Conservation (phyloP, 2,888 invertebrate species). For the Heliconius cydno region DNA sequence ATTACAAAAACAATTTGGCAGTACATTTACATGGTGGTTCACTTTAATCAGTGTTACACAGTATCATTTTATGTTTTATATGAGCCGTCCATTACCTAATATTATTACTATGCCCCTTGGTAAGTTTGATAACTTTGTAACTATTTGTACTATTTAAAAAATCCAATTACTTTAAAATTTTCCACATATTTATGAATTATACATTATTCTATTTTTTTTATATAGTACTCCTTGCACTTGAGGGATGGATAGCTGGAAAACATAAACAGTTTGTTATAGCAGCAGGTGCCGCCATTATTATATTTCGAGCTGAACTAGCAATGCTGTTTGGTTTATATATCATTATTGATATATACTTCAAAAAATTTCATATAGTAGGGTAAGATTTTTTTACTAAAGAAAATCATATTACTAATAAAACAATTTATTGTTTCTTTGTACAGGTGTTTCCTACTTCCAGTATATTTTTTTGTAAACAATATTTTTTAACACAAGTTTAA, state of each 20-base stretch:
- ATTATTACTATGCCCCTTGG: conserved; percentile 96
- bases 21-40: conserved; percentile 91
- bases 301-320: conserved; percentile 95
- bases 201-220: background rate
- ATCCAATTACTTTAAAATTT: background rate
- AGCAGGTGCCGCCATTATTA: conserved; percentile 93
- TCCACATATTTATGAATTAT: background rate
- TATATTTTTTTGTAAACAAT: background rate
- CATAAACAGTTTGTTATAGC: conserved; percentile 89
- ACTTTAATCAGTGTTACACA: conserved; percentile 93
- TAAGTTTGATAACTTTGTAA: conserved; percentile 71
- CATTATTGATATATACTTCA: conserved; percentile 89
- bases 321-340: conserved; percentile 94
- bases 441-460: background rate
- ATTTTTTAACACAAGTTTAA: conserved; percentile 7
- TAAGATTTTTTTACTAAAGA: conserved; percentile 53
- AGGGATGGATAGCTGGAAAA: conserved; percentile 92
- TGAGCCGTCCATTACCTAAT: conserved; percentile 97
- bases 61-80: conserved; percentile 99
- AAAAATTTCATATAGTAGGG: conserved; percentile 82
- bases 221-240: conserved; percentile 91
- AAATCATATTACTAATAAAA: background rate
- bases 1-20: conserved; percentile 90
- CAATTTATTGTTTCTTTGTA: background rate
- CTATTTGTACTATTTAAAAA: conserved; percentile 32